Evolutionary conservation across 2,113 vertebrate species (phyloP).

Genomic region (Dolichotis patagonum): DNA sequence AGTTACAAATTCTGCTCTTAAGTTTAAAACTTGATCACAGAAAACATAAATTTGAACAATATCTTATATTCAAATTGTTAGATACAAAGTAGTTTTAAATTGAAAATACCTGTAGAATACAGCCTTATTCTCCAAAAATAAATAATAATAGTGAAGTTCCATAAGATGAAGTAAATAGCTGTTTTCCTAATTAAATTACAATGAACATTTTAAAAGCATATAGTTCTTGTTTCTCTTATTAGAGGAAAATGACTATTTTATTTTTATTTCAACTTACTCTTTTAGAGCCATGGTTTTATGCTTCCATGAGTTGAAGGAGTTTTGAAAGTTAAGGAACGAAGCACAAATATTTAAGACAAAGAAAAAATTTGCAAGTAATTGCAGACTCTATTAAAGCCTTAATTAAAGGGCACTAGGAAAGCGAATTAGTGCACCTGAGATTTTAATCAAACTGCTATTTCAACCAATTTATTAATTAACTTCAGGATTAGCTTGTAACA

Average conservation of each 20-base stretch:
- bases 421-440: conserved; percentile 72
- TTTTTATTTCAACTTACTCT: conserved; percentile 63
- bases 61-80: conserved; percentile 25
- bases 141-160: neutral
- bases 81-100: conserved; percentile 34
- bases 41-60: conserved; percentile 9
- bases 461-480: conserved; percentile 81
- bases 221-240: conserved; percentile 32
- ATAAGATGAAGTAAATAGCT: conserved; percentile 28
- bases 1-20: neutral
- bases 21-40: neutral
- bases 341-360: conserved; percentile 78
- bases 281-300: conserved; percentile 44
- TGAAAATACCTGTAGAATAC: conserved; percentile 56
- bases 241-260: conserved; percentile 23
- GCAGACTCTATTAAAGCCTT: conserved; percentile 79
- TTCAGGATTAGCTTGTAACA: conserved; percentile 77
- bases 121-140: conserved; percentile 68
- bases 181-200: conserved; percentile 76
- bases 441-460: conserved; percentile 84
- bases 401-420: conserved; percentile 82
- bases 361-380: conserved; percentile 74
- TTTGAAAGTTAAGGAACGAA: conserved; percentile 69
- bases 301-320: conserved; percentile 53
- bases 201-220: neutral